A percentile compares a stretch with the other conserved stretches of the same genome.
These are phyloP conservation scores for Chauna torquata DNA, from an alignment of 2,113 vertebrate species.

Conservation along the genomic window DNA sequence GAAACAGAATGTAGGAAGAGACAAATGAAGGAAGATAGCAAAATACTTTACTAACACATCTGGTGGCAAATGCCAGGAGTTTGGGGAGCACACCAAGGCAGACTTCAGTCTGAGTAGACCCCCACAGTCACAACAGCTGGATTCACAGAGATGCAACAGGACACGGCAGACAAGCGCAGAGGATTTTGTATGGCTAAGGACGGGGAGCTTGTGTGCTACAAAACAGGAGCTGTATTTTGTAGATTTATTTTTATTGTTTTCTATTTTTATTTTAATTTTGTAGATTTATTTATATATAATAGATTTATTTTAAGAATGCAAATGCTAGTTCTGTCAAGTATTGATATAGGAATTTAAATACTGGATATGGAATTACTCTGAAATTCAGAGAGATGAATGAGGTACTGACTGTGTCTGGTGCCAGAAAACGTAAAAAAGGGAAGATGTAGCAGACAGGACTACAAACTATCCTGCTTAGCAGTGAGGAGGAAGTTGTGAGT, in stretches of 20 bases:
- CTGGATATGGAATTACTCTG: not conserved
- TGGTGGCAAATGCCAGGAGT: not conserved
- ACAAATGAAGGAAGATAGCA: not conserved
- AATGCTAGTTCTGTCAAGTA: not conserved
- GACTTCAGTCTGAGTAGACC: not conserved
- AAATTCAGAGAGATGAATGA: not conserved
- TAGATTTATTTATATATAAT: not conserved
- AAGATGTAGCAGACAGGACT: not conserved
- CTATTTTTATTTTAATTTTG: not conserved
- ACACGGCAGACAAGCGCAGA: not conserved
- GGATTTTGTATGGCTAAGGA: not conserved
- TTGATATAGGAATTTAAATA: not conserved
- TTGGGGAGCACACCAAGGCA: not conserved
- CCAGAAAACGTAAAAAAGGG: not conserved
- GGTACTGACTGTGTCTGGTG: not conserved
- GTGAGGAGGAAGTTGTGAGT: not conserved
- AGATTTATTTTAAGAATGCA: not conserved
- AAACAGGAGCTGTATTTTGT: not conserved
- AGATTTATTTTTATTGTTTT: not conserved
- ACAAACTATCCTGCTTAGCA: not conserved
- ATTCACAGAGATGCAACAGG: not conserved
- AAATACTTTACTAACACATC: not conserved
- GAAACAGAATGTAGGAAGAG: not conserved
- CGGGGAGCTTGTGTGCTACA: not conserved
- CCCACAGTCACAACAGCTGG: accelerated